Evolutionary conservation across 2,888 invertebrate species (phyloP).

Genomic region (Ischnus inquisitorius): DNA sequence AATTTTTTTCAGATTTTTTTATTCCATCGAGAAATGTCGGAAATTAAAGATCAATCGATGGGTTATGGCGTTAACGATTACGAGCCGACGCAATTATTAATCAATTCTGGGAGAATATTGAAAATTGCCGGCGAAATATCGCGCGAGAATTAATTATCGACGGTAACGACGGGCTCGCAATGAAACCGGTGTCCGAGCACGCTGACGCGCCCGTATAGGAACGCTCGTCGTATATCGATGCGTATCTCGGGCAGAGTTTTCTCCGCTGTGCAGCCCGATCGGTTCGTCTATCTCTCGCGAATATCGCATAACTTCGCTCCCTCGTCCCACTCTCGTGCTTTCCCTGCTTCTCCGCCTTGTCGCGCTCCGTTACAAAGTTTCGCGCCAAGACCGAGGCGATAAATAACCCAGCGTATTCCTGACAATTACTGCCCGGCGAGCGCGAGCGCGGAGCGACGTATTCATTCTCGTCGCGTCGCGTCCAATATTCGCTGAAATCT

Average conservation of each 20-base stretch:
- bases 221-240: too few species aligned
- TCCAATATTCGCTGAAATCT: not conserved
- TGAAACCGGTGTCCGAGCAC: constrained; percentile 50
- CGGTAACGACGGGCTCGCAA: constrained; percentile 69
- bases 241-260: constrained; percentile 14
- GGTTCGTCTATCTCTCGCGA: constrained; percentile 13
- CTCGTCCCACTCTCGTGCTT: not conserved
- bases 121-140: constrained; percentile 63
- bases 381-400: constrained; percentile 39
- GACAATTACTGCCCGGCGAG: constrained; percentile 58
- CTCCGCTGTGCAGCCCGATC: not conserved
- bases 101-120: constrained; percentile 61
- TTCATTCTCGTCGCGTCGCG: constrained; percentile 49
- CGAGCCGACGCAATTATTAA: constrained; percentile 59
- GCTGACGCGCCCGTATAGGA: not conserved
- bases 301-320: constrained; percentile 6
- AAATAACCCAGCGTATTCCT: constrained; percentile 47
- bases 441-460: constrained; percentile 38
- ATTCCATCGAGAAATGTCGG: too few species aligned
- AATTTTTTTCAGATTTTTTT: too few species aligned
- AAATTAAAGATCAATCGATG: too few species aligned
- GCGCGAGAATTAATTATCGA: constrained; percentile 63
- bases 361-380: not conserved
- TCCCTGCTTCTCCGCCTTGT: not conserved
- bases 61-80: too few species aligned